Evolutionary conservation across 2,888 invertebrate genomes (phyloP).

Genomic region (Andrena haemorrhoa): DNA sequence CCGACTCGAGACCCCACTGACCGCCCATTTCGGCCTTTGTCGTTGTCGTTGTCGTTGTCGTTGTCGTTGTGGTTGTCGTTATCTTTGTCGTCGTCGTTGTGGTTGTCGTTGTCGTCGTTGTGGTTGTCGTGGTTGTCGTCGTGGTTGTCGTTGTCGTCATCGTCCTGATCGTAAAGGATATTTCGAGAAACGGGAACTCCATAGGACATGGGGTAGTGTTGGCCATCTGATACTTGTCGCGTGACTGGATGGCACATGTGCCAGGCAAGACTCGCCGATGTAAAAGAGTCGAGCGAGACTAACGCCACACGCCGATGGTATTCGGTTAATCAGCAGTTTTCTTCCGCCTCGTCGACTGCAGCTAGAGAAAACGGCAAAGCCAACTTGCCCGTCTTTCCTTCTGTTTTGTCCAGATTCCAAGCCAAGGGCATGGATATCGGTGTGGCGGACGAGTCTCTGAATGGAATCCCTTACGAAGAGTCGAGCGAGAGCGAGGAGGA

Average conservation of each 20-base stretch:
- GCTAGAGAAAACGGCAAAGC: not conserved
- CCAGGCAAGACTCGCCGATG: not conserved
- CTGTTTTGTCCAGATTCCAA: constrained; percentile 88
- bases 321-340: not conserved
- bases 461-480: constrained; percentile 90
- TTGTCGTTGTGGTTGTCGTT: too few species aligned
- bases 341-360: not conserved
- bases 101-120: too few species aligned
- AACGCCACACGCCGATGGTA: not conserved
- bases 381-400: constrained; percentile 48
- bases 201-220: too few species aligned
- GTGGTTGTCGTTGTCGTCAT: too few species aligned
- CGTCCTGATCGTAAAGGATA: not conserved
- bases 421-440: constrained; percentile 93
- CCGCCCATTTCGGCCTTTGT: not conserved
- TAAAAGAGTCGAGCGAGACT: constrained; percentile 5
- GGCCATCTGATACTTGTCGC: not conserved
- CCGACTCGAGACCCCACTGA: not conserved
- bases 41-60: too few species aligned
- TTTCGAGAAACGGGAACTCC: too few species aligned
- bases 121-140: too few species aligned
- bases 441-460: constrained; percentile 91
- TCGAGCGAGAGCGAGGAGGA: constrained; percentile 90
- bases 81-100: too few species aligned
- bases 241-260: constrained; percentile 24